Evolutionary conservation across 1,140 invertebrate species (phyloP).

Genomic region (Ptiloglossa arizonensis): DNA sequence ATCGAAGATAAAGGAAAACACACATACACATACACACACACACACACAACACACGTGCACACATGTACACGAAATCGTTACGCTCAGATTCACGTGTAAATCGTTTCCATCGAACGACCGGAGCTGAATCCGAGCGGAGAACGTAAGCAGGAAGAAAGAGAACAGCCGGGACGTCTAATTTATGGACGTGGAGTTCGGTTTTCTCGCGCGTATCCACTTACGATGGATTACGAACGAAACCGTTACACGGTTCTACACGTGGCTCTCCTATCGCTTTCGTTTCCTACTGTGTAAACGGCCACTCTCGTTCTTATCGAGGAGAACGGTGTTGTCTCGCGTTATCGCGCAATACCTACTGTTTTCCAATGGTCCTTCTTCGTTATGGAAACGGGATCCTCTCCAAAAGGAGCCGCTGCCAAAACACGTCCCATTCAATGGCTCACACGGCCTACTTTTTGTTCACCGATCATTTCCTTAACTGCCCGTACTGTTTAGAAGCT

Average conservation of each 20-base stretch:
- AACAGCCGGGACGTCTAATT: conserved; percentile 10
- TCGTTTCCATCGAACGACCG: not conserved
- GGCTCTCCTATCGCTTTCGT: conserved; percentile 33
- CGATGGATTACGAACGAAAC: conserved; percentile 33
- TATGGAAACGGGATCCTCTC: conserved; percentile 19
- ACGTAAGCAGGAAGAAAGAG: not conserved
- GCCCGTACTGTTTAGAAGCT: too few relatives aligned
- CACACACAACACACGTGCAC: too few relatives aligned
- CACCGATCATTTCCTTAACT: conserved; percentile 15
- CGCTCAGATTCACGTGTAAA: conserved; percentile 14
- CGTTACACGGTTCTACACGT: conserved; percentile 6
- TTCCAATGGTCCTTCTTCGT: not conserved
- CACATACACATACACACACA: not conserved
- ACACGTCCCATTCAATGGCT: not conserved
- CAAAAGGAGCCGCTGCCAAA: conserved; percentile 26
- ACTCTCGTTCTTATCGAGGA: not conserved
- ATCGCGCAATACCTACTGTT: too few relatives aligned
- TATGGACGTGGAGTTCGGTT: conserved; percentile 9
- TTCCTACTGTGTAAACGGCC: not conserved
- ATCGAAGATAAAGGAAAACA: conserved; percentile 15
- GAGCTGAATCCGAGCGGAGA: not conserved
- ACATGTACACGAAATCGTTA: not conserved
- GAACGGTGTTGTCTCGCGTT: conserved; percentile 18
- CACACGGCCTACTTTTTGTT: conserved; percentile 14
- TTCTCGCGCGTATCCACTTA: conserved; percentile 47